Conservation (phyloP, 2,113 vertebrate species). For the Gymnobelideus leadbeateri region DNA sequence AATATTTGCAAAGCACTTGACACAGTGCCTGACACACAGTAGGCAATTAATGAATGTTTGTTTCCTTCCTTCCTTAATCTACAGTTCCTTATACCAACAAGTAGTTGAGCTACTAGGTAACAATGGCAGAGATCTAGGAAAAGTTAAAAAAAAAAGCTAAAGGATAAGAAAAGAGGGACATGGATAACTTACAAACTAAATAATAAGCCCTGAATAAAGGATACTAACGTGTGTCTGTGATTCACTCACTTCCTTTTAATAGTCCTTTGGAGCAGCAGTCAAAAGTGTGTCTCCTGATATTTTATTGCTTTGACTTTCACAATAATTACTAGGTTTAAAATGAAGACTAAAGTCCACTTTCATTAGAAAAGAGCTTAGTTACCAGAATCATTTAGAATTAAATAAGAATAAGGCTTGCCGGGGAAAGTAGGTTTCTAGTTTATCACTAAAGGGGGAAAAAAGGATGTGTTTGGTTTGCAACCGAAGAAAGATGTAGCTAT, state of each 20-base stretch:
- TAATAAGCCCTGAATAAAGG: constrained; percentile 21
- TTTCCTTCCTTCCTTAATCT: background rate
- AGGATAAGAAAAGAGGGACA: background rate
- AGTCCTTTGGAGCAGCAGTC: constrained; percentile 41
- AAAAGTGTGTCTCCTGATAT: constrained; percentile 59
- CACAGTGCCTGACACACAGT: background rate
- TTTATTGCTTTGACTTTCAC: constrained; percentile 64
- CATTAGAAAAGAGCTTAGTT: constrained; percentile 52
- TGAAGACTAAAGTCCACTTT: constrained; percentile 26
- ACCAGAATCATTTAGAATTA: constrained; percentile 29
- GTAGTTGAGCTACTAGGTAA: constrained; percentile 18
- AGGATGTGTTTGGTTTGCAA: constrained; percentile 20
- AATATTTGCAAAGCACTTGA: background rate
- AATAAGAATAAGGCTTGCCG: background rate
- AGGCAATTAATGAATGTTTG: background rate
- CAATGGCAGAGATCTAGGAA: constrained; percentile 21
- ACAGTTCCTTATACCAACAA: constrained; percentile 28
- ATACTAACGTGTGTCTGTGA: constrained; percentile 15
- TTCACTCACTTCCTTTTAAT: constrained; percentile 52
- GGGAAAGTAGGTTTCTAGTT: background rate
- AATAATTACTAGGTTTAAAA: constrained; percentile 65
- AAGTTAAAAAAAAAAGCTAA: background rate
- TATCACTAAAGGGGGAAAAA: constrained; percentile 17
- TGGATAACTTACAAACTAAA: constrained; percentile 29
- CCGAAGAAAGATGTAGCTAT: background rate